These are phyloP conservation scores for Elaphurus davidianus DNA, from an alignment of 2,113 vertebrate genomes.

Conservation along the genomic window DNA sequence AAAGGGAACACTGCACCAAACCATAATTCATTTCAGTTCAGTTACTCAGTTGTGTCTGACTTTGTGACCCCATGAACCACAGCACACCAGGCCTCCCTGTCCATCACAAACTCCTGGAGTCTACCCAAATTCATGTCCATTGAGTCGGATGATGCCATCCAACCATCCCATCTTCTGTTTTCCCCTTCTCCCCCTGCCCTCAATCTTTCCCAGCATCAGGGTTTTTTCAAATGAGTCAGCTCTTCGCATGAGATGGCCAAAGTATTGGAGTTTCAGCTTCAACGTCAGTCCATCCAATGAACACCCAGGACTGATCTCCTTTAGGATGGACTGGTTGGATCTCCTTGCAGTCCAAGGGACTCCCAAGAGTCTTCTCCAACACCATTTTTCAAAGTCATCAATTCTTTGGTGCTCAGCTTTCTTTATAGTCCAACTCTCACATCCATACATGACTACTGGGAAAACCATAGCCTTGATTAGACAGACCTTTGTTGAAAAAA, in stretches of 20 bases:
- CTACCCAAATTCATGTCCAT: background rate
- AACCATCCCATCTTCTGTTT: background rate
- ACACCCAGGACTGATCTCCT: background rate
- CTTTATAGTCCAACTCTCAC: background rate
- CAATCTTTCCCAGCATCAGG: background rate
- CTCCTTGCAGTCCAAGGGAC: background rate
- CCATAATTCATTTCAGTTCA: background rate
- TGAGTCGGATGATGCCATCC: background rate
- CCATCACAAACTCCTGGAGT: background rate
- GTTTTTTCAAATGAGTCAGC: background rate
- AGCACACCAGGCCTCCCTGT: background rate
- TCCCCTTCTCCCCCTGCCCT: background rate
- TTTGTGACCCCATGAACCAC: background rate
- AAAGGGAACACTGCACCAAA: slow-evolving; percentile 61
- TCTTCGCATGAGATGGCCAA: background rate
- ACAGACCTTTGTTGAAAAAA: background rate
- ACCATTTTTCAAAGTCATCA: background rate
- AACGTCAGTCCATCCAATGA: background rate
- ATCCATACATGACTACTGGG: background rate
- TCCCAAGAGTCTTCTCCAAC: background rate
- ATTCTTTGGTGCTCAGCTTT: background rate
- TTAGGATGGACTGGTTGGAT: background rate
- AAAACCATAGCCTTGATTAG: background rate
- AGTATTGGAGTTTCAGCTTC: background rate
- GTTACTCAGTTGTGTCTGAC: background rate